Percentiles rank a stretch among this genome's conserved stretches.
These are phyloP conservation scores for Nyctereutes procyonoides DNA, from an alignment of 2,113 vertebrate species.

Conservation along the genomic window DNA sequence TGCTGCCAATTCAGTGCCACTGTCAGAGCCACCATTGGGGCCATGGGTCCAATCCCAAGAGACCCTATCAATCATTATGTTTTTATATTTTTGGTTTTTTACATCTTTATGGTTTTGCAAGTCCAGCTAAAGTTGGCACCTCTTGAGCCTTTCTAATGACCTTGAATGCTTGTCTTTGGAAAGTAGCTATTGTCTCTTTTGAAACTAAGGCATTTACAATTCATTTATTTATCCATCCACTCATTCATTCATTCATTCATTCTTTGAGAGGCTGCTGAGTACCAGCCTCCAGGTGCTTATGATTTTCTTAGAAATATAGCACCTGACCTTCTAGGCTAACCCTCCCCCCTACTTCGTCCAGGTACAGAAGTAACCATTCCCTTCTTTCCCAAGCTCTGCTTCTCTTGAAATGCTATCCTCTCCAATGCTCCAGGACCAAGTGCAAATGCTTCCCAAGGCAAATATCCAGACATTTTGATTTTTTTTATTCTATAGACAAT, in stretches of 20 bases:
- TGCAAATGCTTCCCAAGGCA: background rate
- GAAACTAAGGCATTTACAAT: background rate
- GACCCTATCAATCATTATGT: too few relatives aligned
- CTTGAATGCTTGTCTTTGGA: background rate
- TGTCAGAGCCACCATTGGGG: background rate
- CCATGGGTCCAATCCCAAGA: background rate
- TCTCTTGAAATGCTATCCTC: background rate
- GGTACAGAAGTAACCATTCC: background rate
- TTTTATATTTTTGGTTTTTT: background rate
- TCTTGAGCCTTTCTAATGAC: background rate
- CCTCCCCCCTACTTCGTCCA: background rate
- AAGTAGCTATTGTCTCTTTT: background rate
- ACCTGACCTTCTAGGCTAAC: background rate
- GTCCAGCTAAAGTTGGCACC: background rate
- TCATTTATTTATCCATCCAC: background rate
- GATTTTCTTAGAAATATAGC: background rate
- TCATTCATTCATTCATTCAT: background rate
- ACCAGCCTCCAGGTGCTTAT: background rate
- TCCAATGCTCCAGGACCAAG: background rate
- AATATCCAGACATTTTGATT: background rate
- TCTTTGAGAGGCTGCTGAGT: background rate
- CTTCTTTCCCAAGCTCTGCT: background rate
- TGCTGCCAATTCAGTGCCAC: rapidly evolving
- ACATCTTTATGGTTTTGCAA: background rate
- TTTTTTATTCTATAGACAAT: background rate